A percentile compares a stretch with the other conserved stretches of the same genome.
Conservation (phyloP, 2,888 invertebrate species). For the Drosophila cognata region DNA sequence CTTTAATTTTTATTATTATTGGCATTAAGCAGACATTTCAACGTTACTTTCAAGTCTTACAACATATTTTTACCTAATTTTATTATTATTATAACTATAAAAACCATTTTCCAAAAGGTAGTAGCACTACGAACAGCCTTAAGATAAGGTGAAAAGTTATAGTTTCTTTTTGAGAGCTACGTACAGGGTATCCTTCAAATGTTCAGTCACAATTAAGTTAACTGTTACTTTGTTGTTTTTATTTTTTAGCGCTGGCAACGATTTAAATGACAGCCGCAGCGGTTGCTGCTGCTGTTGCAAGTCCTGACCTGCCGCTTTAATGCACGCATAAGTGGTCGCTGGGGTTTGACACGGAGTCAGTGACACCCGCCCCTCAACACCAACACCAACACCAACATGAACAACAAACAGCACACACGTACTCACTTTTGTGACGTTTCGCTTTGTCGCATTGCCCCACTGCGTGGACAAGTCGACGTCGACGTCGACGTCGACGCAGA, state of each 20-base stretch:
- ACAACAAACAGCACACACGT: slow-evolving; percentile 1
- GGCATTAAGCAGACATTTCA: neutral
- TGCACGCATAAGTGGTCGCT: slow-evolving; percentile 72
- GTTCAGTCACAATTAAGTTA: neutral
- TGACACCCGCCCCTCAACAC: slow-evolving; percentile 26
- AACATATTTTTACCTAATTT: neutral
- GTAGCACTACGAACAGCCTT: rapidly evolving
- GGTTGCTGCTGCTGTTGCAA: slow-evolving; percentile 19
- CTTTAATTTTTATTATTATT: neutral
- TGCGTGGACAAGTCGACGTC: slow-evolving; percentile 32
- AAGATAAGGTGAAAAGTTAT: neutral
- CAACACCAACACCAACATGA: slow-evolving; percentile 1
- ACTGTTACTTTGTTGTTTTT: slow-evolving; percentile 7
- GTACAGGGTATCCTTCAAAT: neutral
- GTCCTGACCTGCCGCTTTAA: slow-evolving; percentile 71
- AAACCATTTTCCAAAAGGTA: neutral
- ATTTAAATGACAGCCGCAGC: slow-evolving; percentile 66
- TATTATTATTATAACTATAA: neutral
- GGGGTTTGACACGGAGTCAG: slow-evolving; percentile 53
- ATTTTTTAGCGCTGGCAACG: slow-evolving; percentile 56
- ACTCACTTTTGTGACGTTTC: slow-evolving; percentile 19
- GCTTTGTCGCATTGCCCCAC: slow-evolving; percentile 56
- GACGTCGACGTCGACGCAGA: slow-evolving; percentile 18
- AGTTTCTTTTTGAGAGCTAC: neutral
- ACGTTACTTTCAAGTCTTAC: neutral